Conservation (phyloP, 1,140 invertebrate genomes). For the Oryzaephilus surinamensis region DNA sequence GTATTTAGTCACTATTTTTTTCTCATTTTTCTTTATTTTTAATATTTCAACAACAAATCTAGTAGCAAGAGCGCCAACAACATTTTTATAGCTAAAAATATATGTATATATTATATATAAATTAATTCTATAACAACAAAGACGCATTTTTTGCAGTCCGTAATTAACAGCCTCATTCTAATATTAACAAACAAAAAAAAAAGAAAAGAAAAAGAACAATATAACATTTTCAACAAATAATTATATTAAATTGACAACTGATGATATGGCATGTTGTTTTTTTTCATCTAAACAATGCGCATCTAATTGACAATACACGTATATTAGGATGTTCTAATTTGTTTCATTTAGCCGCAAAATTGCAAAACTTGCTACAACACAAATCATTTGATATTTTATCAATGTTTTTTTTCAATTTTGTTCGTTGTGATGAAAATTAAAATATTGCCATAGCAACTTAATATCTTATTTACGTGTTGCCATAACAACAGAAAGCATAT, state of each 20-base stretch:
- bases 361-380: slow-evolving; percentile 32
- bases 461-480: not conserved
- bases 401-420: not conserved
- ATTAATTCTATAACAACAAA: slow-evolving; percentile 15
- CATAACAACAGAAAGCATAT: no score
- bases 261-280: slow-evolving; percentile 35
- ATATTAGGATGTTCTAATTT: no score
- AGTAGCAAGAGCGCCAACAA: slow-evolving; percentile 11
- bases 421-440: slow-evolving; percentile 8
- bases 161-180: slow-evolving; percentile 33
- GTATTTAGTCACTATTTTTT: slow-evolving; percentile 9
- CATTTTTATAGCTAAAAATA: not conserved
- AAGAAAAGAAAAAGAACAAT: no score
- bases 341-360: slow-evolving; percentile 23
- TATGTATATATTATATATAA: not conserved
- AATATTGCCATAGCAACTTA: not conserved
- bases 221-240: slow-evolving; percentile 29
- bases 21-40: slow-evolving; percentile 5
- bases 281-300: no score
- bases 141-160: slow-evolving; percentile 21
- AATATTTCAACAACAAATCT: slow-evolving; percentile 10
- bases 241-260: slow-evolving; percentile 36
- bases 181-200: no score
- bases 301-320: slow-evolving; percentile 35
- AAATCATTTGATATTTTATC: slow-evolving; percentile 25